Percentiles rank a stretch among this genome's conserved stretches.
Conservation (phyloP, 2,113 vertebrate genomes). For the Aleadryas rufinucha region DNA sequence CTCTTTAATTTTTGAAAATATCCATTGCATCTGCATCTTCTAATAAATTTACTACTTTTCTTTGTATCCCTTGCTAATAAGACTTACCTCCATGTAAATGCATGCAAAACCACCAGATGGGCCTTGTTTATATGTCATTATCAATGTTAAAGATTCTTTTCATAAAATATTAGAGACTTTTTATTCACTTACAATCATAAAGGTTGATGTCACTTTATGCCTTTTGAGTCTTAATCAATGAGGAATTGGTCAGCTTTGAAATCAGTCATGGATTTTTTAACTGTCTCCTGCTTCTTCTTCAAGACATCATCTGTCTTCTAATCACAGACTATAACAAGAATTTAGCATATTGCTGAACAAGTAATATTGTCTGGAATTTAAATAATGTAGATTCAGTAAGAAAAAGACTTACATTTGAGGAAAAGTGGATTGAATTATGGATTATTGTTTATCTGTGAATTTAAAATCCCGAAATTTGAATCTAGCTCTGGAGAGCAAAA, state of each 20-base stretch:
- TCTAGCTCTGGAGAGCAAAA: neutral
- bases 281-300: constrained; percentile 25
- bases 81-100: neutral
- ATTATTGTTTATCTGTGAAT: constrained; percentile 34
- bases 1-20: neutral
- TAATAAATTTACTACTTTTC: neutral
- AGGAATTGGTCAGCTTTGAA: neutral
- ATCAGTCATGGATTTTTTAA: constrained; percentile 23
- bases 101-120: neutral
- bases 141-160: neutral
- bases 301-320: constrained; percentile 25
- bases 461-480: neutral
- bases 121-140: neutral
- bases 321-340: neutral
- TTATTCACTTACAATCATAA: neutral
- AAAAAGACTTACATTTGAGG: constrained; percentile 22
- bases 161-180: neutral
- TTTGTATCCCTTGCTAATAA: constrained; percentile 9
- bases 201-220: neutral
- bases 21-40: neutral
- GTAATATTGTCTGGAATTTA: constrained; percentile 30
- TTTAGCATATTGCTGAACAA: constrained; percentile 49
- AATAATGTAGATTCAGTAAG: constrained; percentile 14
- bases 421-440: neutral
- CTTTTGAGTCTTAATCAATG: neutral